Conservation (phyloP, 2,113 vertebrate genomes). For the Ranitomeya imitator region DNA sequence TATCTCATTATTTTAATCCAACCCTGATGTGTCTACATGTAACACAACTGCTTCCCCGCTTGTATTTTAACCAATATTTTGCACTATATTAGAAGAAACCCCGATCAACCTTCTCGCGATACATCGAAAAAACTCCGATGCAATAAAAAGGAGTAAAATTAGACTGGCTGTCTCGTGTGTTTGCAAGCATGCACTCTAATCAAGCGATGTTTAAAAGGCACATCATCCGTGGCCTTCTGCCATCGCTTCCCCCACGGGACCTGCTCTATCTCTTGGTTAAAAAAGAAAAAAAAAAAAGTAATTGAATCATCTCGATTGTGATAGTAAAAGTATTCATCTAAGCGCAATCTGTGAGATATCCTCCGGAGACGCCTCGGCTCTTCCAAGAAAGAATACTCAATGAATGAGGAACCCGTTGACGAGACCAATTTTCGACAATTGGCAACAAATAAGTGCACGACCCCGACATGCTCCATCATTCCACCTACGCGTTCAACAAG, state of each 20-base stretch:
- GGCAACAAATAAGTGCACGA: not conserved
- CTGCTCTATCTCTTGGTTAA: constrained; percentile 26
- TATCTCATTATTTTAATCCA: not conserved
- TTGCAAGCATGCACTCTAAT: not conserved
- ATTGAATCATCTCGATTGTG: constrained; percentile 46
- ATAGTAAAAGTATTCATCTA: constrained; percentile 45
- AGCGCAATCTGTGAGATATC: not conserved
- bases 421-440: not conserved
- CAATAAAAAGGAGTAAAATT: constrained; percentile 14
- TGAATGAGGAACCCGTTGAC: constrained; percentile 12
- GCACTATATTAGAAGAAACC: not conserved
- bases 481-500: not conserved
- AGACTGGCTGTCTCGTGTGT: not conserved
- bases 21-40: not conserved
- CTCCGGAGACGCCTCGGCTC: constrained; percentile 9
- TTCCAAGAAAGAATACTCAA: constrained; percentile 29
- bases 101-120: not conserved
- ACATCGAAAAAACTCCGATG: not conserved
- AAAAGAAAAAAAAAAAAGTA: constrained; percentile 38
- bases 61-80: not conserved
- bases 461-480: not conserved
- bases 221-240: constrained; percentile 30
- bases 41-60: no score
- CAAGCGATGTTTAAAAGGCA: constrained; percentile 17
- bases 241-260: not conserved